Base-by-base conservation (phyloP, 2,888 invertebrate species). In the Trachelus troglodyta region DNA sequence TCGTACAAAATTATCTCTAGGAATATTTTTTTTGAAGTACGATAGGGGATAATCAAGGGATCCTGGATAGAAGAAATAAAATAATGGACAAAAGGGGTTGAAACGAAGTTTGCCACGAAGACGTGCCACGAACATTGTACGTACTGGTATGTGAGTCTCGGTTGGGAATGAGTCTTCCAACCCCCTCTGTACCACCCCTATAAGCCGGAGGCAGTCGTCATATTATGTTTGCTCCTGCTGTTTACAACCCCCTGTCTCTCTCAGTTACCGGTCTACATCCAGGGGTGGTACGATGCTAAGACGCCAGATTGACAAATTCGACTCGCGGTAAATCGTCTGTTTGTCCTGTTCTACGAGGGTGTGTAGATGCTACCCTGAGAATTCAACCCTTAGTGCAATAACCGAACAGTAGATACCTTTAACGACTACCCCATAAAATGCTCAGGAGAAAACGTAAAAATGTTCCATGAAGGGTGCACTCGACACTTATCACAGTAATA, bases 191-290 rank as follows among this genome's bases (percentile, higher is more conserved):
- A 56, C 56, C 23, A 56, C 56, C 56, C 23, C 23, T 56, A 56
- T 23, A 71, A 33, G 89, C 91, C 89, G 81, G 84, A 81, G 88
- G 91, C 90, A 87, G 86, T 89, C 88, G 89, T 89, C 89, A 91
- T 91, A 91, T 91, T 91, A 91, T 91, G 91, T 91, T 91, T 91
- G 87, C 90, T 85, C 85, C 85, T 83, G 86, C 87, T 91, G 91
- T 91, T 90, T 91, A 90, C 91, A 88, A 86, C 85, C 81, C 83
- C 81, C 82, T 79, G 79, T 79, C 79, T 76, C 68, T 15, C 75
- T 71, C 34, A 30, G 73, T 78, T 56, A 35, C 74, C n/a, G 78
- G 73, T 69, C 2, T 73, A 74, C 31, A 40, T 23, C 69, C 73
- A 33, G 74, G 75, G 30, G 73, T 76, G 77, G 79, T 76, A 76